Conservation (phyloP, 2,888 invertebrate species). For the Sepioteuthis lessoniana region DNA sequence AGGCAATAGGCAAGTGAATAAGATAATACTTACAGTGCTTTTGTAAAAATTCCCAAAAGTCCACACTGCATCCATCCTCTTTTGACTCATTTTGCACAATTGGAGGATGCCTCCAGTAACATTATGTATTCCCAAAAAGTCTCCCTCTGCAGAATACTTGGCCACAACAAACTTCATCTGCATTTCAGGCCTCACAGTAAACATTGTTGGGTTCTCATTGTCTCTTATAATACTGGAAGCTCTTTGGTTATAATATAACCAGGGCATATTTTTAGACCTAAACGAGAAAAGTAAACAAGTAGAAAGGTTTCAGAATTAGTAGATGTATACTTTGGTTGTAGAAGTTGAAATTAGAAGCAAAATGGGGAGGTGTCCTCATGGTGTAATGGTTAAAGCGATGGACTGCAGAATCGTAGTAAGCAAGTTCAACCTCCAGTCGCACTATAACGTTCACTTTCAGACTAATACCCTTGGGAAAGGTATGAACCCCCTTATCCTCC, state of each 20-base stretch:
- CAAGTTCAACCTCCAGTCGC: too few species aligned
- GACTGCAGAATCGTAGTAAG: too few species aligned
- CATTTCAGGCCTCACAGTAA: constrained; percentile 64
- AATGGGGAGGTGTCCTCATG: too few species aligned
- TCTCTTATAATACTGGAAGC: constrained; percentile 56
- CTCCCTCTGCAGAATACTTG: constrained; percentile 71
- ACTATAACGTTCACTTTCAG: too few species aligned
- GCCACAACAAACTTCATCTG: constrained; percentile 70
- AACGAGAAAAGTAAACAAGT: constrained; percentile 17
- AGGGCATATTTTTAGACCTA: constrained; percentile 66
- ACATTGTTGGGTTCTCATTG: constrained; percentile 61
- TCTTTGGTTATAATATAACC: constrained; percentile 63
- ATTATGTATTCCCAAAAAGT: constrained; percentile 63
- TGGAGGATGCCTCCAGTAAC: constrained; percentile 72
- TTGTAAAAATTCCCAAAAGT: constrained; percentile 74
- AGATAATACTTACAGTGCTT: constrained; percentile 63
- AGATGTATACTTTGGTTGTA: background rate
- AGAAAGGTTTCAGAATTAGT: background rate
- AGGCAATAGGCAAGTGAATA: too few species aligned
- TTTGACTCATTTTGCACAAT: constrained; percentile 70
- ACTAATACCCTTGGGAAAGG: too few species aligned
- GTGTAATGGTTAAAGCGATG: too few species aligned
- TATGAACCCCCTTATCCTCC: too few species aligned
- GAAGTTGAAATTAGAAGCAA: background rate
- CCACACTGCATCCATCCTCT: constrained; percentile 71